These are phyloP conservation scores for Meloidogyne floridensis DNA, from an alignment of 1,140 invertebrate species.

Conservation along the genomic window DNA sequence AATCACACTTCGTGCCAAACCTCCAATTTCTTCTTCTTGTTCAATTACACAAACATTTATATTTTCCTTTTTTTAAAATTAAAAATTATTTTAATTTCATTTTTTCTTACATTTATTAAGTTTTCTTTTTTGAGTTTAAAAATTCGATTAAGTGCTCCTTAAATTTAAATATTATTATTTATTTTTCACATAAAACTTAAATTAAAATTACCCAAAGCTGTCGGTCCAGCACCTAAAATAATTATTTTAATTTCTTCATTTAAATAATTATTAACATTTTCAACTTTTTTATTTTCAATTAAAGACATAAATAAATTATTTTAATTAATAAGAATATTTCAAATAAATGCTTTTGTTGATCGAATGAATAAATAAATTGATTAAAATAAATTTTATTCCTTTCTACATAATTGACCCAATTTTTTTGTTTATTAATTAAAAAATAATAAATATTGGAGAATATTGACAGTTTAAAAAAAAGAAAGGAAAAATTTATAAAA, in stretches of 20 bases:
- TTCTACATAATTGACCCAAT: conserved; percentile 9
- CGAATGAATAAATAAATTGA: not conserved
- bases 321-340: not conserved
- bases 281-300: not conserved
- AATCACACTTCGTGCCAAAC: conserved; percentile 40
- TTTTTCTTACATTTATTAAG: not conserved
- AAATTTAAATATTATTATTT: not conserved
- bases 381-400: not conserved
- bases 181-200: not conserved
- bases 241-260: not conserved
- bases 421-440: not conserved
- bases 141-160: not conserved
- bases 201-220: conserved; percentile 12
- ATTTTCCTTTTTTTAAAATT: conserved; percentile 7
- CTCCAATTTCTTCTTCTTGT: conserved; percentile 41
- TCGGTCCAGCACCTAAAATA: conserved; percentile 19
- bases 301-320: not conserved
- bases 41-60: conserved; percentile 39
- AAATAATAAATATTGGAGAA: no score
- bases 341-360: no score
- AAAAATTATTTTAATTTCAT: not conserved
- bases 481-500: no score
- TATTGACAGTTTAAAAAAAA: no score
- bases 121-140: not conserved
- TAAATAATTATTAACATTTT: not conserved